Evolutionary conservation across 1,140 invertebrate genomes (phyloP), one percentile per base, ranked within the genome.

Genomic region (Drosophila hydei): DNA sequence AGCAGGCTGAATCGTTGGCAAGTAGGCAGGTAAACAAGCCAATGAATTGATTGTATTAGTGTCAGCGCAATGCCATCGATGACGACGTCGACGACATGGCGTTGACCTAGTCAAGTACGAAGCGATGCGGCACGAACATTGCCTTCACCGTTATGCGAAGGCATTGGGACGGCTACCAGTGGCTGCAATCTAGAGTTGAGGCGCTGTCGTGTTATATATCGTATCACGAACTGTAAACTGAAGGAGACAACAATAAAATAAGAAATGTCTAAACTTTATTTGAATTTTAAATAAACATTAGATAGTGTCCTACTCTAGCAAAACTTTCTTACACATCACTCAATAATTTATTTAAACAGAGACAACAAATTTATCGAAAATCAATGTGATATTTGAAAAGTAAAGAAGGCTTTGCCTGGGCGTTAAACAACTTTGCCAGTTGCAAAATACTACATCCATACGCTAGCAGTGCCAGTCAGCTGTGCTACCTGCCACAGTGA

Each of bases 31-130:
- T 78, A 80, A 80, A 70, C 80, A 84, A 84, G 73, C 63, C 76
- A 47, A 71, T 58, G 79, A 68, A 79, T 71, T 79, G 73, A 76
- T 77, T 85, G 72, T 85, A 76, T 76, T 75, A 48, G 76, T 72
- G 51, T 51, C 59, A 70, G 45, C 69, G 55, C 67, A 64, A 74
- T 70, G 72, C 47, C 72, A 58, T 51, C 63, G 52, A 56, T 63
- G 75, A 77, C 58, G 72, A 65, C 9, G 18, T 18, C n/a, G 27
- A 52, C 30, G 59, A 71, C 52, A 71, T 69, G 71, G n/a, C 51
- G 71, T 50, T 68, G 64, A 81, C 80, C 77, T 56, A 85, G 77
- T 80, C 77, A 77, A 84, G 76, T 77, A 83, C 79, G 33, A 45
- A 42, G 65, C 67, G 27, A 11, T 42, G 43, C 21, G 61, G 9